Evolutionary conservation across 2,113 vertebrate genomes (phyloP).

Genomic region (Madoqua kirkii): DNA sequence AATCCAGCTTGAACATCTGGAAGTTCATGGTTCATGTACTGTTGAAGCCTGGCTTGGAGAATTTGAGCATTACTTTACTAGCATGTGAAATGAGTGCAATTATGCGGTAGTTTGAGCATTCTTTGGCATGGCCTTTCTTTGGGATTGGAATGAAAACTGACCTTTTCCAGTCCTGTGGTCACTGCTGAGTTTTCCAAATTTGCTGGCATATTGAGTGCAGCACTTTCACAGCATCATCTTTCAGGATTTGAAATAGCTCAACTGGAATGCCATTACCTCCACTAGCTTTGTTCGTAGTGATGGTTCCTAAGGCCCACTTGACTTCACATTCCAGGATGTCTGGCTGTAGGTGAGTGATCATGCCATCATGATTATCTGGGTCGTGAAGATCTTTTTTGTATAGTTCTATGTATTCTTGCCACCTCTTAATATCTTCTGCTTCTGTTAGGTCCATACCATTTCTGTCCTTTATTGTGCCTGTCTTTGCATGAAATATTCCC

Average conservation of each 20-base stretch:
- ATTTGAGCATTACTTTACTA: neutral
- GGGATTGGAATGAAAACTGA: neutral
- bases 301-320: neutral
- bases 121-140: neutral
- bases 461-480: neutral
- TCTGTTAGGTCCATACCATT: neutral
- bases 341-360: neutral
- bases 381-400: neutral
- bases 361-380: neutral
- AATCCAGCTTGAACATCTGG: neutral
- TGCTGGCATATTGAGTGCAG: neutral
- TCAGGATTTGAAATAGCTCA: neutral
- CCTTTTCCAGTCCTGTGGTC: neutral
- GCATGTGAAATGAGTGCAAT: neutral
- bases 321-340: neutral
- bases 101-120: neutral
- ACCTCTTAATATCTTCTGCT: neutral
- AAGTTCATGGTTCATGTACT: neutral
- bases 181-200: neutral
- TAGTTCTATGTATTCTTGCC: neutral
- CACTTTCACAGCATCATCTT: neutral
- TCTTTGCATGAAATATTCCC: neutral
- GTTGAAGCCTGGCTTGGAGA: neutral
- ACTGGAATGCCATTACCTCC: neutral
- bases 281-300: neutral